Percentiles rank a stretch among this genome's conserved stretches.
phyloP scores from a whole-genome alignment of 2,113 vertebrate species.

The Phaethornis superciliosus region DNA sequence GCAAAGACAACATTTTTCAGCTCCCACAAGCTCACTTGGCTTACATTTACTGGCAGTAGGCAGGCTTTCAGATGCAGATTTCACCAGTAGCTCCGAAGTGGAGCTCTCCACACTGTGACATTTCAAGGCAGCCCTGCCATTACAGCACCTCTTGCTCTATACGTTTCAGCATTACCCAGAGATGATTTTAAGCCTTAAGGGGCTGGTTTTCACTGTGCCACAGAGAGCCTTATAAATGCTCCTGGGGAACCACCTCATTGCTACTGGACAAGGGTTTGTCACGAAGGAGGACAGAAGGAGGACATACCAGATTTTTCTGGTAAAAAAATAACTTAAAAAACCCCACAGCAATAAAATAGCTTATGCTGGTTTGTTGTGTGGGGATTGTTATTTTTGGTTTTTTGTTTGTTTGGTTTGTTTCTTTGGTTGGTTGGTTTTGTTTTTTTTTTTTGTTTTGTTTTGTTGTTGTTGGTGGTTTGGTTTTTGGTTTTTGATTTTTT shows the following conservation, averaged over 20 bases:
- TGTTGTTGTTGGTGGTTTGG: too few relatives aligned
- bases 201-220: not conserved
- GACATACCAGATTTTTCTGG: too few relatives aligned
- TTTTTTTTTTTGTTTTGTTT: too few relatives aligned
- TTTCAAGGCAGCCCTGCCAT: not conserved
- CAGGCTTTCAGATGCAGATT: not conserved
- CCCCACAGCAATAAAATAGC: not conserved
- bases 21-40: not conserved
- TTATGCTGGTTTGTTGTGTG: not conserved
- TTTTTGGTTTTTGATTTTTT: not conserved
- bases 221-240: not conserved
- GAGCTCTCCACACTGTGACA: not conserved
- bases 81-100: not conserved
- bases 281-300: not conserved
- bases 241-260: not conserved
- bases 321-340: not conserved
- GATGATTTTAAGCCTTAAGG: not conserved
- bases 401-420: too few relatives aligned
- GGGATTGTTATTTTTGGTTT: too few relatives aligned
- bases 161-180: not conserved
- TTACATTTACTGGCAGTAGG: fast-evolving
- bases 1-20: not conserved
- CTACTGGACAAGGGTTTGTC: not conserved
- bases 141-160: not conserved
- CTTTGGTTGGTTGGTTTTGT: too few relatives aligned